phyloP scores from a whole-genome alignment of 2,888 invertebrate species.

The Resseliella maxima region DNA sequence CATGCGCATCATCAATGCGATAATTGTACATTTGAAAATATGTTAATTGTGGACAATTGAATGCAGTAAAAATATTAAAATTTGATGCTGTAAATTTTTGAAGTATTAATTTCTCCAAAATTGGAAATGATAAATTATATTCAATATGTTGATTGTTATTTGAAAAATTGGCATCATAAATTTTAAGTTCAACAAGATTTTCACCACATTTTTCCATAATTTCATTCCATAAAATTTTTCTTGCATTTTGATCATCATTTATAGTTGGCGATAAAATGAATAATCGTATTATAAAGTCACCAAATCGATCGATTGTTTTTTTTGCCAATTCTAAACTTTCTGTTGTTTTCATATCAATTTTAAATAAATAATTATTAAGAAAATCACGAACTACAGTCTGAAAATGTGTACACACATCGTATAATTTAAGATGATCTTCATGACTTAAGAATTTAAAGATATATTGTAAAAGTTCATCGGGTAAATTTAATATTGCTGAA shows the following conservation, averaged over 20 bases:
- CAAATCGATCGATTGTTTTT: neutral
- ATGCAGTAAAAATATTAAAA: neutral
- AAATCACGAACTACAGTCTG: neutral
- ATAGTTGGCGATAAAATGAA: neutral
- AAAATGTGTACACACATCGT: neutral
- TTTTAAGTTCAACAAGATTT: neutral
- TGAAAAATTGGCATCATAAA: neutral
- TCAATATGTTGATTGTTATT: neutral
- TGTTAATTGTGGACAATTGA: conserved; percentile 6
- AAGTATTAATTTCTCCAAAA: neutral
- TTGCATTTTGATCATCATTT: neutral
- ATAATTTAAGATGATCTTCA: neutral
- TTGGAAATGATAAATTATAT: neutral
- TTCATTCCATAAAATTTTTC: neutral
- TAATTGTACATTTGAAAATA: neutral
- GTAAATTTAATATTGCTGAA: neutral
- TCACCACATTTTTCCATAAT: neutral
- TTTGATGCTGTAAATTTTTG: neutral
- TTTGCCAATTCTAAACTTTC: neutral
- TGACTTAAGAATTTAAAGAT: neutral
- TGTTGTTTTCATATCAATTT: neutral
- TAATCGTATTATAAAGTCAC: neutral
- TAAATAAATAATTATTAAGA: neutral
- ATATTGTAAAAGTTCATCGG: neutral
- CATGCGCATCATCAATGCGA: neutral